Evolutionary conservation across 37 sponge, comb jelly and placozoan genomes (phyloP).

Genomic region (Geodia barretti): DNA sequence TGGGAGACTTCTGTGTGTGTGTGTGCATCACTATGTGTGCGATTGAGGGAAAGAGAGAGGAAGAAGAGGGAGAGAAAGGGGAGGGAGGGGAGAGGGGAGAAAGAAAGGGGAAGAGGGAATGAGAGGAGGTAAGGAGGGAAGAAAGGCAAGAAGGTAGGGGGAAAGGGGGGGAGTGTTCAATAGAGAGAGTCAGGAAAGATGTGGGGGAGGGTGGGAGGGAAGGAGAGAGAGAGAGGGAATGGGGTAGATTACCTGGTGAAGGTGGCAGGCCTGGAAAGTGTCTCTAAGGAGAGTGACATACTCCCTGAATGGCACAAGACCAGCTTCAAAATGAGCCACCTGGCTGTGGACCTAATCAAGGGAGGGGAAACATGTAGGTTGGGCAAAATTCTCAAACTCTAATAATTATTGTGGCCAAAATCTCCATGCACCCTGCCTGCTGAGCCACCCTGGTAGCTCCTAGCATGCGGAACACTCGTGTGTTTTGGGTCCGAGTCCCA

Average conservation of each 20-base stretch:
- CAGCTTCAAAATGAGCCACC: constrained; percentile 32
- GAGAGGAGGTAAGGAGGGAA: too few relatives aligned
- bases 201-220: neutral
- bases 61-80: too few relatives aligned
- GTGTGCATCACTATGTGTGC: constrained; percentile 21
- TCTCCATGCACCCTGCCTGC: too few relatives aligned
- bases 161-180: too few relatives aligned
- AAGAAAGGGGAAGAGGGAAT: too few relatives aligned
- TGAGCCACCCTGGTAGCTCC: too few relatives aligned
- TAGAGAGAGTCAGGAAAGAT: too few relatives aligned
- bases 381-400: neutral
- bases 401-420: neutral
- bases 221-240: neutral
- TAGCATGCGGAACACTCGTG: too few relatives aligned
- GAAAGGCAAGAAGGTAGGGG: too few relatives aligned
- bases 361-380: neutral
- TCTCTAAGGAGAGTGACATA: constrained; percentile 33
- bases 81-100: too few relatives aligned
- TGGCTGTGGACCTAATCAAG: constrained; percentile 19
- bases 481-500: too few relatives aligned
- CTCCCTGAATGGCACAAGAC: constrained; percentile 29
- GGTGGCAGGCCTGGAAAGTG: constrained; percentile 33
- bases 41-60: too few relatives aligned
- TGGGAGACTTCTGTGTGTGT: constrained; percentile 12
- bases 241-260: constrained; percentile 38